A percentile compares a stretch with the other conserved stretches of the same genome.
phyloP scores from a whole-genome alignment of 2,888 invertebrate species.

The Bibio marci region DNA sequence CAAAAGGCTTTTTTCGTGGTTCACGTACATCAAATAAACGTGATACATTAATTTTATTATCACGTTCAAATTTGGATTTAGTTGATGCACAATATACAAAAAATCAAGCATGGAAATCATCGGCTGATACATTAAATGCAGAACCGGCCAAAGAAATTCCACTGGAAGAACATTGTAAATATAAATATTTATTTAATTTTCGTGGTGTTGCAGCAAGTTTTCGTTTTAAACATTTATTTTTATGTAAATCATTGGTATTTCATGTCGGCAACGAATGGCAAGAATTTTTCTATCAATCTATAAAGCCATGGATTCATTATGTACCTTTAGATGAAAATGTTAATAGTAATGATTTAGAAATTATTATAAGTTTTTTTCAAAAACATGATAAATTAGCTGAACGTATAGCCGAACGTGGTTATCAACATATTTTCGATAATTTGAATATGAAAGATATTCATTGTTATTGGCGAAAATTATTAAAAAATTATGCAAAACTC shows the following conservation, averaged over 20 bases:
- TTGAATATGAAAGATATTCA: constrained; percentile 63
- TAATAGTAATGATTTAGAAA: constrained; percentile 48
- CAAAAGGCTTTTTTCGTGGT: constrained; percentile 74
- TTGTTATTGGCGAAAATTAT: constrained; percentile 73
- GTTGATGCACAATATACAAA: constrained; percentile 91
- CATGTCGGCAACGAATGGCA: constrained; percentile 89
- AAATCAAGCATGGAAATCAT: constrained; percentile 97
- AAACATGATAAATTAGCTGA: constrained; percentile 54
- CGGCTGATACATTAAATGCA: constrained; percentile 74
- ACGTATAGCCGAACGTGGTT: constrained; percentile 69
- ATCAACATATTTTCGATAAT: constrained; percentile 66
- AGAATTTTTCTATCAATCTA: constrained; percentile 82
- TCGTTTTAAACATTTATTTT: constrained; percentile 84
- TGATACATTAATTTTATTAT: constrained; percentile 72
- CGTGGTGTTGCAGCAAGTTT: constrained; percentile 96
- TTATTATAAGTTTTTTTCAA: constrained; percentile 56
- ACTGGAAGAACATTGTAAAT: constrained; percentile 83
- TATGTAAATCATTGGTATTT: constrained; percentile 83
- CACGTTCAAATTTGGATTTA: constrained; percentile 52
- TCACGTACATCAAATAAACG: constrained; percentile 85
- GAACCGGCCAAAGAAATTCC: constrained; percentile 73
- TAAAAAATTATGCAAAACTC: constrained; percentile 56
- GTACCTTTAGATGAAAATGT: constrained; percentile 57
- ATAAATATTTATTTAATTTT: constrained; percentile 89
- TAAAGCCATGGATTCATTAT: constrained; percentile 93